Evolutionary conservation across 2,113 vertebrate species (phyloP).

Genomic region (Sula dactylatra): DNA sequence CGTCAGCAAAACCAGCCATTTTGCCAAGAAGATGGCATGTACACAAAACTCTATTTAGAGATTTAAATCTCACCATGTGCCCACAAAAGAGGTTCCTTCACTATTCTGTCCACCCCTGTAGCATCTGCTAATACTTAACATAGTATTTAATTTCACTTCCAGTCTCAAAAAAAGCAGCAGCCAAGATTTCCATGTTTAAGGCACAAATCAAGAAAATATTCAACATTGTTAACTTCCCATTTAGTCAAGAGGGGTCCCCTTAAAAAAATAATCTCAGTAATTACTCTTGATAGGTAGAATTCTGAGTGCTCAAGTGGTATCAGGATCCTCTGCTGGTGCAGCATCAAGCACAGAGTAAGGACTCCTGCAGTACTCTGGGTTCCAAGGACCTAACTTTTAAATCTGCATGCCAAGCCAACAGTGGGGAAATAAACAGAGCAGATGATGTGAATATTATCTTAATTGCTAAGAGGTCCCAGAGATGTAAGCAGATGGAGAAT

Average conservation of each 20-base stretch:
- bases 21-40: background rate
- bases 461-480: background rate
- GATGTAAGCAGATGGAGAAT: background rate
- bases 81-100: background rate
- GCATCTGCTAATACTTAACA: background rate
- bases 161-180: background rate
- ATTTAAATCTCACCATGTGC: background rate
- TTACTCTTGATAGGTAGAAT: background rate
- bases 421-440: background rate
- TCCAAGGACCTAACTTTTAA: background rate
- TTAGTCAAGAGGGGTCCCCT: background rate
- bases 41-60: background rate
- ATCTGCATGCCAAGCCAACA: background rate
- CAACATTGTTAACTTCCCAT: background rate
- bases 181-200: background rate
- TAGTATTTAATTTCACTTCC: background rate
- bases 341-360: no score
- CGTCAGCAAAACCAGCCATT: background rate
- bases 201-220: background rate
- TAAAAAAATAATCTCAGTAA: background rate
- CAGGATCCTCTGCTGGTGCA: background rate
- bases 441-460: background rate
- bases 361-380: background rate
- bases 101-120: background rate
- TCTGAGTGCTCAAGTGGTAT: background rate